A percentile compares a stretch with the other conserved stretches of the same genome.
Evolutionary conservation across 2,888 invertebrate genomes (phyloP).

Genomic region (Drosophila pegasa): DNA sequence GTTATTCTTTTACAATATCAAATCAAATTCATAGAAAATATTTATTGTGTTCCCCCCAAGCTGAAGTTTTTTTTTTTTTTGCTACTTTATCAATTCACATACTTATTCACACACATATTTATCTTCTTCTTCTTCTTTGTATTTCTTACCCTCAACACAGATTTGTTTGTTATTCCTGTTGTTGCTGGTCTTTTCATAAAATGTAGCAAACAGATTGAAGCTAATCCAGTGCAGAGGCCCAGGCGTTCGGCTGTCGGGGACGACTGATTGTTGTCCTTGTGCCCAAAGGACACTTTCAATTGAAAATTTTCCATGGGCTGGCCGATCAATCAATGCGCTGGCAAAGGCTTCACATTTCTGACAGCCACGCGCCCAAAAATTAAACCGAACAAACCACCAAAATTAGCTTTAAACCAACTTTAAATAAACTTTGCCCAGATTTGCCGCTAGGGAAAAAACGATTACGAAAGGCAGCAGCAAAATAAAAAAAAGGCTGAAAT

Average conservation of each 20-base stretch:
- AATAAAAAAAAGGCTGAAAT: constrained; percentile 22
- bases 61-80: not conserved
- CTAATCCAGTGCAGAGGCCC: constrained; percentile 26
- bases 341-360: constrained; percentile 42
- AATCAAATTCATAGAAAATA: not conserved
- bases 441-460: constrained; percentile 13
- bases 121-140: not conserved
- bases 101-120: constrained; percentile 6
- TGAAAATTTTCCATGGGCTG: constrained; percentile 19
- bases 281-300: constrained; percentile 23
- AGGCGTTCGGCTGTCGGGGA: constrained; percentile 1
- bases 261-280: constrained; percentile 34
- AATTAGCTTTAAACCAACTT: constrained; percentile 18
- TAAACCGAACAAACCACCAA: constrained; percentile 19
- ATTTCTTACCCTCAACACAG: not conserved
- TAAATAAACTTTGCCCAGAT: constrained; percentile 29
- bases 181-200: constrained; percentile 9
- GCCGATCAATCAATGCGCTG: constrained; percentile 60
- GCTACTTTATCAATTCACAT: constrained; percentile 13
- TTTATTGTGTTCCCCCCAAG: not conserved
- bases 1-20: not conserved
- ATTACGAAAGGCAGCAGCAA: constrained; percentile 35
- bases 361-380: constrained; percentile 35
- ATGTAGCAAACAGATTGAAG: constrained; percentile 35
- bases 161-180: constrained; percentile 16